phyloP scores from a whole-genome alignment of 2,797 vertebrate genomes.

The Arrhamphus sclerolepis region DNA sequence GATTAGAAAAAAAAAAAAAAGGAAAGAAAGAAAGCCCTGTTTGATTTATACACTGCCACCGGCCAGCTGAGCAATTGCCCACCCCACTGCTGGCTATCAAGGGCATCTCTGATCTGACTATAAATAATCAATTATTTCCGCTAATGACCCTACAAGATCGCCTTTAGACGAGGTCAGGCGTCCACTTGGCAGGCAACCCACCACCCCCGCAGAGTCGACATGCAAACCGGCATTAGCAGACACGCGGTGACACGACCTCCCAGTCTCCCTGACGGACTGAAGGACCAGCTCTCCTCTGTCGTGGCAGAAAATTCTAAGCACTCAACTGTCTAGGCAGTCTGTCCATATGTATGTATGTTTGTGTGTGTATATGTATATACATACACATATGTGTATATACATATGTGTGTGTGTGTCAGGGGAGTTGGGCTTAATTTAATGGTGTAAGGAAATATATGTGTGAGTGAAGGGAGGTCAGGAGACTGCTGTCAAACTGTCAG shows the following conservation, averaged over 20 bases:
- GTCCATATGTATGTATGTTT: too few relatives aligned
- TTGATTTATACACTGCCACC: constrained; percentile 61
- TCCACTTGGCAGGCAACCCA: constrained; percentile 50
- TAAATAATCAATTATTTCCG: constrained; percentile 75
- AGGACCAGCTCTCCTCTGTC: constrained; percentile 44
- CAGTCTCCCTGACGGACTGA: constrained; percentile 41
- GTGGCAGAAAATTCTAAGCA: constrained; percentile 36
- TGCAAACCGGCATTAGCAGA: constrained; percentile 49
- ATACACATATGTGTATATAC: too few relatives aligned
- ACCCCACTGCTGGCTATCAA: constrained; percentile 55
- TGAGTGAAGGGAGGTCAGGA: constrained; percentile 15
- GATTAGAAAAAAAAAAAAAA: constrained; percentile 56
- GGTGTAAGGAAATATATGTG: constrained; percentile 6
- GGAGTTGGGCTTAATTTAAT: constrained; percentile 35
- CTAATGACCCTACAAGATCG: constrained; percentile 73
- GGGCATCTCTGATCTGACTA: constrained; percentile 67
- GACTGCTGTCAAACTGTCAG: constrained; percentile 29
- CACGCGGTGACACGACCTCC: constrained; percentile 40
- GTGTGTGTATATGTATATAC: too few relatives aligned
- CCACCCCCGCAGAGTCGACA: constrained; percentile 41
- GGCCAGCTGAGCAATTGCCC: constrained; percentile 38
- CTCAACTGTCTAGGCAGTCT: constrained; percentile 29
- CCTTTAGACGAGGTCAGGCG: constrained; percentile 63
- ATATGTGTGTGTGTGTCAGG: too few relatives aligned
- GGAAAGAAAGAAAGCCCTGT: constrained; percentile 33